phyloP scores from a whole-genome alignment of 1,140 invertebrate genomes.

The Neotoxoptera formosana region DNA sequence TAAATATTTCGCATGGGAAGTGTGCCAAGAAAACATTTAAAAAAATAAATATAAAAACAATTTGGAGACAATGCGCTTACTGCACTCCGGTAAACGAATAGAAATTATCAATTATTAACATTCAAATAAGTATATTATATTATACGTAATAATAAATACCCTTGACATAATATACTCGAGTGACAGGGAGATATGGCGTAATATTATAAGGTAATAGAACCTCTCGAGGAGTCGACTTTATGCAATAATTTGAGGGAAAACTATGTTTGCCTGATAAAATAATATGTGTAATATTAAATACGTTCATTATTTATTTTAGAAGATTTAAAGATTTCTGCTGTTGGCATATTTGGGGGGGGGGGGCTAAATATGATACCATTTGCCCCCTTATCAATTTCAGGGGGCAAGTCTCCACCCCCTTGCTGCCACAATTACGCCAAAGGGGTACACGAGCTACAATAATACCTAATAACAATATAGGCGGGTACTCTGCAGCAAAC shows the following conservation, averaged over 20 bases:
- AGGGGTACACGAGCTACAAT: neutral
- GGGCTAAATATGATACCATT: too few species aligned
- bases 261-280: too few species aligned
- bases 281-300: too few species aligned
- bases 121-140: too few species aligned
- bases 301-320: too few species aligned
- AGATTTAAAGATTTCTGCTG: too few species aligned
- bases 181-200: neutral
- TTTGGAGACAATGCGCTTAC: neutral
- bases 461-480: neutral
- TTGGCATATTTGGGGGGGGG: too few species aligned
- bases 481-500: neutral
- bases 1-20: neutral
- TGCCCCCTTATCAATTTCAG: too few species aligned
- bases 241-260: too few species aligned
- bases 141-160: neutral
- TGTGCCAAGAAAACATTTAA: neutral
- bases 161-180: neutral
- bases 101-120: constrained; percentile 8
- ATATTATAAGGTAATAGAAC: neutral
- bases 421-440: too few species aligned
- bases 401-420: too few species aligned
- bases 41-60: neutral
- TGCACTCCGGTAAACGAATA: neutral
- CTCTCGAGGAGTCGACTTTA: neutral